These are phyloP conservation scores for Crambe crambe DNA, from an alignment of 37 sponge, comb jelly and placozoan species.

Conservation along the genomic window DNA sequence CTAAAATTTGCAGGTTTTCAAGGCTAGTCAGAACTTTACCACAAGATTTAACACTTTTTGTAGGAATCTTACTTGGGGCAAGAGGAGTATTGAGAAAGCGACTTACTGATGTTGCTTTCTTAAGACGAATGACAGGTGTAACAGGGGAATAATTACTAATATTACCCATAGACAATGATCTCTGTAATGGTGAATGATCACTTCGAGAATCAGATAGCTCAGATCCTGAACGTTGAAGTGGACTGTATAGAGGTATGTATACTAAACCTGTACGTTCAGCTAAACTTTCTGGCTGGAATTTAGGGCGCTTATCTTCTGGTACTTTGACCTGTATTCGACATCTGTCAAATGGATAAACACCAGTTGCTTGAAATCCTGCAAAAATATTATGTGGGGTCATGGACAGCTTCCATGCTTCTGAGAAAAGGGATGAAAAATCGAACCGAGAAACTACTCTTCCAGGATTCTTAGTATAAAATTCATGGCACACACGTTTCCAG, in stretches of 20 bases:
- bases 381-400: slow-evolving; percentile 48
- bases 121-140: not conserved
- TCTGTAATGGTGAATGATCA: no score
- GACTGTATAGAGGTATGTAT: not conserved
- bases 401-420: slow-evolving; percentile 37
- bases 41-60: not conserved
- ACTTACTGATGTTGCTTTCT: not conserved
- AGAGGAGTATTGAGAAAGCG: not conserved
- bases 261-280: not conserved
- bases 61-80: not conserved
- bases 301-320: not conserved
- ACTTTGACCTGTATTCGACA: not conserved
- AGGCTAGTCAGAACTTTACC: slow-evolving; percentile 34
- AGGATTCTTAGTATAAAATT: slow-evolving; percentile 17
- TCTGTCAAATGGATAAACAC: slow-evolving; percentile 45
- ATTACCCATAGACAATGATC: not conserved
- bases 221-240: no score
- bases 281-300: not conserved
- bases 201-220: slow-evolving; percentile 37
- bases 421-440: slow-evolving; percentile 18
- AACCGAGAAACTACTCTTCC: slow-evolving; percentile 29
- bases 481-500: slow-evolving; percentile 45
- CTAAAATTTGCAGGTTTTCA: not conserved
- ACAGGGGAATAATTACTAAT: no score
- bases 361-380: slow-evolving; percentile 54